Evolutionary conservation across 2,888 invertebrate genomes (phyloP).

Genomic region (Stenoptilia bipunctidactyla): DNA sequence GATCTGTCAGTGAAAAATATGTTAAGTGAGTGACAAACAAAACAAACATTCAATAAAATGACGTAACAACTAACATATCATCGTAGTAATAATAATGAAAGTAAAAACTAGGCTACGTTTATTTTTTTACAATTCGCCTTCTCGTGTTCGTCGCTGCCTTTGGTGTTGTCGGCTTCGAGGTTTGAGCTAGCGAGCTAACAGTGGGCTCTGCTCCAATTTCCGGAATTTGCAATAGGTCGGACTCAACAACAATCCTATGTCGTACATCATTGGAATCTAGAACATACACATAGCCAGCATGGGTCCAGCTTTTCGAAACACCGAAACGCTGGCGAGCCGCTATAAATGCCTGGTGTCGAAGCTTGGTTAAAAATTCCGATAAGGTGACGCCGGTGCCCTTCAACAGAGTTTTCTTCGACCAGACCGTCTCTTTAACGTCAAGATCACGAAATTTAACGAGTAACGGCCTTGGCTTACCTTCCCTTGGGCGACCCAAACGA

Average conservation of each 20-base stretch:
- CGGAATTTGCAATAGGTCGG: neutral
- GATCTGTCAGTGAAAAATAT: too few species aligned
- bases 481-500: neutral
- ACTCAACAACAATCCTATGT: neutral
- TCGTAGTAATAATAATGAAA: too few species aligned
- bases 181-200: too few species aligned
- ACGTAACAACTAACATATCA: too few species aligned
- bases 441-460: conserved; percentile 3
- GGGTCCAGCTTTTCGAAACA: conserved; percentile 8
- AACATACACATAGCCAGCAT: conserved; percentile 3
- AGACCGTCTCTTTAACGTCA: conserved; percentile 2
- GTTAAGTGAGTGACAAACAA: too few species aligned
- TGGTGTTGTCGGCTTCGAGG: too few species aligned
- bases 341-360: conserved; percentile 2
- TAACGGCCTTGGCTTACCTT: neutral
- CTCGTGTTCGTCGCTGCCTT: too few species aligned
- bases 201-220: too few species aligned
- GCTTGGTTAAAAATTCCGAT: conserved; percentile 6
- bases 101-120: too few species aligned
- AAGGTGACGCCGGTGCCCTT: conserved; percentile 5
- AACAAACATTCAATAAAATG: too few species aligned
- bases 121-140: too few species aligned
- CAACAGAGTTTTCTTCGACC: conserved; percentile 4
- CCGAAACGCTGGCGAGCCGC: conserved; percentile 6
- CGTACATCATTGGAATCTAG: neutral